Evolutionary conservation across 2,113 vertebrate genomes (phyloP), one percentile per base, ranked within the genome.

Genomic region (Cavia aperea): DNA sequence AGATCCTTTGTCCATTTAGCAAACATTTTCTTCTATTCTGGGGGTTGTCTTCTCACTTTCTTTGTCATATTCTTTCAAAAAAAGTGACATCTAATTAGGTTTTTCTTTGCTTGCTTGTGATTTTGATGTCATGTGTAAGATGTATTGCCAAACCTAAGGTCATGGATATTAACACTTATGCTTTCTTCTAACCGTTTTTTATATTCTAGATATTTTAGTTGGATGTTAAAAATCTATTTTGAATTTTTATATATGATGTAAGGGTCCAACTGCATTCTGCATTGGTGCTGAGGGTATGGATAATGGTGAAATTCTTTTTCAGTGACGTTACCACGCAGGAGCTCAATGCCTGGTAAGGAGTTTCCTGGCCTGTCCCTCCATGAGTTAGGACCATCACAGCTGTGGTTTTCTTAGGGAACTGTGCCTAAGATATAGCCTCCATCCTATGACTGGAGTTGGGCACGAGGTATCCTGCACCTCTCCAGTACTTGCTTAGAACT

Each of bases 181-280:
- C 73, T 92, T 89, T 73, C 60, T 62, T 81, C 56, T 79, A 73
- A 79, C 19, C 81, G 49, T 85, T 92, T 89, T 90, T 89, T 87
- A 90, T 23, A 56, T 16, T 93, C 79, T 88, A 88, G 23, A 19
- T 78, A 15, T 77, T 87, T 85, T 31, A 68, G 60, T 81, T 89
- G 29, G 18, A 29, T 81, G 49, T 91, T 66, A 68, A 31, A 68
- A 31, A 54, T 85, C 26, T 31, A 92, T 77, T 93, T 95, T 83
- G 66, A 91, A 51, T 87, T 94, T 91, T 54, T 84, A 15, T 65
- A 60, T 66, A 29, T 43, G 43, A 21, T 75, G 3, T 87, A 65
- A 60, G 10, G 14, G 24, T 89, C 39, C 46, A 73, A 33, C 31
- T 92, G 91, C 23, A 51, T 66, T 92, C 13, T 86, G 29, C 36